Evolutionary conservation across 2,888 invertebrate species (phyloP).

Genomic region (Zygothrica quintamaculata): DNA sequence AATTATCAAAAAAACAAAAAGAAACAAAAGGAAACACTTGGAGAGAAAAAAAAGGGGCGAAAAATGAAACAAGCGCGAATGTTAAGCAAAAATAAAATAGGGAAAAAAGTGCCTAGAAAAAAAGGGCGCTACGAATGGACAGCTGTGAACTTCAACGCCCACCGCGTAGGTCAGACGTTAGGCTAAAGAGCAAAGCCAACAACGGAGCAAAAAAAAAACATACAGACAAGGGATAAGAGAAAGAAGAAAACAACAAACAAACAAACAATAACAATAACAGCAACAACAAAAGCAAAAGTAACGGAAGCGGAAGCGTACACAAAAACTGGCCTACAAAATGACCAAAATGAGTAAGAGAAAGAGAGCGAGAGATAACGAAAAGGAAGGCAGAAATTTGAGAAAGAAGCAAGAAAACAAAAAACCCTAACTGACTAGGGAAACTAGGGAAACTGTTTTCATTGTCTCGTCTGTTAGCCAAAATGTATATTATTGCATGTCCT

Average conservation of each 20-base stretch:
- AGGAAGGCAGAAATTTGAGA: constrained; percentile 1
- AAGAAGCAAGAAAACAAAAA: constrained; percentile 3
- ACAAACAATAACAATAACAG: constrained; percentile 12
- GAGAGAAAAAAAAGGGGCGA: constrained; percentile 6
- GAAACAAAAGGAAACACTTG: constrained; percentile 2
- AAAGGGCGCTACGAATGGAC: constrained; percentile 30
- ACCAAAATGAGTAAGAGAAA: constrained; percentile 24
- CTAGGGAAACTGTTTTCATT: constrained; percentile 36
- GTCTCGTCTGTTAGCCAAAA: constrained; percentile 27
- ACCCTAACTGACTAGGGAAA: constrained; percentile 10
- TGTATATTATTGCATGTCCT: constrained; percentile 18
- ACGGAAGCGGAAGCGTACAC: constrained; percentile 44
- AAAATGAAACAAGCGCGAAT: constrained; percentile 21
- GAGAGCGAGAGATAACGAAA: background rate
- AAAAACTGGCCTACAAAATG: constrained; percentile 49
- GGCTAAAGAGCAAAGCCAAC: constrained; percentile 41
- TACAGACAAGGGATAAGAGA: background rate
- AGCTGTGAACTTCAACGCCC: constrained; percentile 62
- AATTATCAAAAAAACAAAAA: constrained; percentile 60
- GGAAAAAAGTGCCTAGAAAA: constrained; percentile 40
- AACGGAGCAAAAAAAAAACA: constrained; percentile 19
- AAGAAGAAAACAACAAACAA: constrained; percentile 9
- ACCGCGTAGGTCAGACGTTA: constrained; percentile 45
- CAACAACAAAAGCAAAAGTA: constrained; percentile 17
- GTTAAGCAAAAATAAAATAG: constrained; percentile 22